A percentile compares a stretch with the other conserved stretches of the same genome.
phyloP scores from a whole-genome alignment of 2,888 invertebrate species.

The Smittia sp. region DNA sequence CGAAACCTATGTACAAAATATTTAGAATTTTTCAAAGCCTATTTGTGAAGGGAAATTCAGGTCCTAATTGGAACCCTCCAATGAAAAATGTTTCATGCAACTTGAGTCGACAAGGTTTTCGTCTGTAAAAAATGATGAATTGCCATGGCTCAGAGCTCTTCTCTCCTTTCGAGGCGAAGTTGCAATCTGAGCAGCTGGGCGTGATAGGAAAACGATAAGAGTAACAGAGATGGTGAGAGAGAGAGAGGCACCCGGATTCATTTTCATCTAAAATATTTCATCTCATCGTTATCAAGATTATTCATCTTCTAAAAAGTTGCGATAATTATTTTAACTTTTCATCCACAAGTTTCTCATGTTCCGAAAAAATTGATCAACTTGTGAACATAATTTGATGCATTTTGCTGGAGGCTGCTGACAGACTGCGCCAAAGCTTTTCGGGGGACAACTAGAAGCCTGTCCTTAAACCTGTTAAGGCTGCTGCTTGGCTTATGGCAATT shows the following conservation, averaged over 20 bases:
- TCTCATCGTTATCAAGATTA: background rate
- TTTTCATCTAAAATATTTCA: conserved; percentile 22
- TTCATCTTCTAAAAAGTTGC: conserved; percentile 15
- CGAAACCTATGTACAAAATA: background rate
- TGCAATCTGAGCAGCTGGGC: background rate
- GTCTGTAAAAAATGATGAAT: conserved; percentile 5
- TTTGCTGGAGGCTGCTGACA: no score
- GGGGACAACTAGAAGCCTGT: no score
- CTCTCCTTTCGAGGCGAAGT: background rate
- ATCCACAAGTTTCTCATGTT: background rate
- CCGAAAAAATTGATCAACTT: background rate
- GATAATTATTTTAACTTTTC: background rate
- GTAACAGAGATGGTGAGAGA: background rate
- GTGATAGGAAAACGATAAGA: background rate
- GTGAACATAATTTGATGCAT: background rate
- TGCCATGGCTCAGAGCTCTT: no score
- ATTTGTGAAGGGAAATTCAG: no score
- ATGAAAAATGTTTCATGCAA: background rate
- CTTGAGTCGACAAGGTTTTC: background rate
- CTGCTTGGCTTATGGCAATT: background rate
- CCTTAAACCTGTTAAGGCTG: no score
- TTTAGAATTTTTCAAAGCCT: background rate
- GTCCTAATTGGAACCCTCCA: no score
- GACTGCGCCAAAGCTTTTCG: no score
- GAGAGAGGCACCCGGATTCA: conserved; percentile 32